phyloP scores from a whole-genome alignment of 1,140 invertebrate genomes.

The Drosophila prosaltans region DNA sequence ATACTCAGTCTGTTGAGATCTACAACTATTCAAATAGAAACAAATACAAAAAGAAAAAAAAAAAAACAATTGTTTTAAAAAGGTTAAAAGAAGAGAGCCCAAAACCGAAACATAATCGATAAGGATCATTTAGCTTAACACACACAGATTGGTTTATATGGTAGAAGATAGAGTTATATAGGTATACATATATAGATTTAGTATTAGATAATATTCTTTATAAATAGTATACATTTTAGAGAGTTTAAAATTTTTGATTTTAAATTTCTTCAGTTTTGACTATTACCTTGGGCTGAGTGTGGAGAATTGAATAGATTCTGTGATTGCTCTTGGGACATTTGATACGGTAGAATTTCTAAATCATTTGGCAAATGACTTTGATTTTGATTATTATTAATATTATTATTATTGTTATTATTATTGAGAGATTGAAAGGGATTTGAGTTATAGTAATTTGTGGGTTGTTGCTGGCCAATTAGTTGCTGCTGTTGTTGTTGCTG shows the following conservation, averaged over 20 bases:
- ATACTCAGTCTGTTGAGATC: slow-evolving; percentile 79
- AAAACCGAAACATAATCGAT: slow-evolving; percentile 33
- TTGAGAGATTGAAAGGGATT: slow-evolving; percentile 62
- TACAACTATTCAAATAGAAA: slow-evolving; percentile 57
- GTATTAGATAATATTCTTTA: not conserved
- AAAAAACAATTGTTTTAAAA: slow-evolving; percentile 11
- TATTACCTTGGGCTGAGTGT: slow-evolving; percentile 55
- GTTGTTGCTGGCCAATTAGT: slow-evolving; percentile 29
- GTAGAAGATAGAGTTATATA: not conserved
- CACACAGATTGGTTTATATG: slow-evolving; percentile 23
- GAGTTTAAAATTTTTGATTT: slow-evolving; percentile 26
- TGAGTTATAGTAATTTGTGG: slow-evolving; percentile 47
- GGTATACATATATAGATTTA: not conserved
- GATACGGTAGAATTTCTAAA: slow-evolving; percentile 77
- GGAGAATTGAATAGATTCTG: slow-evolving; percentile 75
- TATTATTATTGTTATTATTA: slow-evolving; percentile 5
- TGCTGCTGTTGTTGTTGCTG: slow-evolving; percentile 27
- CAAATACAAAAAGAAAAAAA: not conserved
- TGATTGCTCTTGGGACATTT: slow-evolving; percentile 77
- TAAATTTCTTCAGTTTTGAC: slow-evolving; percentile 43
- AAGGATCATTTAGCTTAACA: slow-evolving; percentile 34
- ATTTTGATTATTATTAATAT: slow-evolving; percentile 33
- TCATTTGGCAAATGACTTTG: slow-evolving; percentile 72
- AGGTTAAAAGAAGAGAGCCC: slow-evolving; percentile 58
- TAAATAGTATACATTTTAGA: not conserved